Evolutionary conservation across 2,113 vertebrate species (phyloP).

Genomic region (Chaetorhynchus papuensis): DNA sequence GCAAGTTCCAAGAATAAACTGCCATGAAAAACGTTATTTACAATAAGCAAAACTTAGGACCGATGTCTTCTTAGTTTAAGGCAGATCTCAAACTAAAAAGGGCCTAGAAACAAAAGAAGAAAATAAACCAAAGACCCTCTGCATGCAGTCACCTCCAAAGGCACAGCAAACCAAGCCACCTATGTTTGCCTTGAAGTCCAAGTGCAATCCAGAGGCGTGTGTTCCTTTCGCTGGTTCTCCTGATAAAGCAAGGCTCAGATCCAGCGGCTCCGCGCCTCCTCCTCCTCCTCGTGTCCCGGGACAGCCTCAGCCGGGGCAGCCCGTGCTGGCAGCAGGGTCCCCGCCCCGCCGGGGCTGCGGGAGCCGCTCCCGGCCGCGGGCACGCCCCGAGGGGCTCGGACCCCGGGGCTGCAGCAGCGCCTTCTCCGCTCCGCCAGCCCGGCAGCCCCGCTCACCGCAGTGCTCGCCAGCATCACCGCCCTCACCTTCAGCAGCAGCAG

Average conservation of each 20-base stretch:
- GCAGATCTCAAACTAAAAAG: neutral
- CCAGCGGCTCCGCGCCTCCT: neutral
- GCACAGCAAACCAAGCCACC: neutral
- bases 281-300: neutral
- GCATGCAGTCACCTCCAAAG: neutral
- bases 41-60: neutral
- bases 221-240: neutral
- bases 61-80: neutral
- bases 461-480: neutral
- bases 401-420: neutral
- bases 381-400: neutral
- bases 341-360: neutral
- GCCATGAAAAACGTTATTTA: neutral
- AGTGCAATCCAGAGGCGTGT: neutral
- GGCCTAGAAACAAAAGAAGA: neutral
- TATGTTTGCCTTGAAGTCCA: fast-evolving
- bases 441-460: too few species aligned
- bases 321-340: neutral
- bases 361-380: neutral
- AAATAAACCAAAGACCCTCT: neutral
- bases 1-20: neutral
- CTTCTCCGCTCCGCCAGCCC: neutral
- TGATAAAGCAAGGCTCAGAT: fast-evolving
- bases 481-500: neutral
- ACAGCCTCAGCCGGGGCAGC: neutral